phyloP scores from a whole-genome alignment of 2,113 vertebrate genomes.

The Coryphaenoides rupestris region DNA sequence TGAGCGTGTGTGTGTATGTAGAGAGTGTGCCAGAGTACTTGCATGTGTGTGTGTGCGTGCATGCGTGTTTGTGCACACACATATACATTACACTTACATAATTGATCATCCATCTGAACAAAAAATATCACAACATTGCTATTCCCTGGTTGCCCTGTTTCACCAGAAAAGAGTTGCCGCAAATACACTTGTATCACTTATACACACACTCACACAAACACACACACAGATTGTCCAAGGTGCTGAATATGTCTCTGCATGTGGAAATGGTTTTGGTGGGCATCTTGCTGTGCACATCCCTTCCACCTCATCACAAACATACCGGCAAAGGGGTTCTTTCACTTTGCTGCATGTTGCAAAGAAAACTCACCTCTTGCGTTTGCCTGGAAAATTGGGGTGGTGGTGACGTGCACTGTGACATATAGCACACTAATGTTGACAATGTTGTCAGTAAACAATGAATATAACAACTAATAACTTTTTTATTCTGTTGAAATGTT shows the following conservation, averaged over 20 bases:
- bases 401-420: background rate
- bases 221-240: background rate
- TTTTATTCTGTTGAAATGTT: no score
- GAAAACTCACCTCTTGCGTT: no score
- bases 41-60: background rate
- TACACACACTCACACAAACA: background rate
- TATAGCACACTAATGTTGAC: no score
- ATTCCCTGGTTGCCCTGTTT: background rate
- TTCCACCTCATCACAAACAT: background rate
- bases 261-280: no score
- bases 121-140: background rate
- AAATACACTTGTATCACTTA: background rate
- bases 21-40: no score
- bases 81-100: background rate
- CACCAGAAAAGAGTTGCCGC: background rate
- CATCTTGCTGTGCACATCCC: background rate
- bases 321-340: no score
- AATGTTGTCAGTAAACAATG: background rate
- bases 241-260: no score
- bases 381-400: no score
- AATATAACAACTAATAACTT: no score
- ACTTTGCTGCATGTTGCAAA: no score
- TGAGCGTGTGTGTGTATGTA: background rate
- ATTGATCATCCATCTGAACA: background rate
- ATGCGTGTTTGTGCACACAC: background rate